phyloP scores from a whole-genome alignment of 2,888 invertebrate species.

The Neocrepidodera transversa region DNA sequence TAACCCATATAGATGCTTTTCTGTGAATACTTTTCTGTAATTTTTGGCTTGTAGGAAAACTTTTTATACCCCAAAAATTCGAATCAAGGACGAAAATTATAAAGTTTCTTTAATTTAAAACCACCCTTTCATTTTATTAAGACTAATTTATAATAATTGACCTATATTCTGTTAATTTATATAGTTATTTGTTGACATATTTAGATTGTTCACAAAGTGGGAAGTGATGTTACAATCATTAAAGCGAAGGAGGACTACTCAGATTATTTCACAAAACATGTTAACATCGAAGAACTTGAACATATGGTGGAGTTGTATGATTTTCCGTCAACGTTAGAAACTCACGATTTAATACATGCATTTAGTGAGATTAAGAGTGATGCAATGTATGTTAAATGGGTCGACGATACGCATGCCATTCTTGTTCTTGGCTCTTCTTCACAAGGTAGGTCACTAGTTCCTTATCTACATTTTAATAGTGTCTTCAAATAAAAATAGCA shows the following conservation, averaged over 20 bases:
- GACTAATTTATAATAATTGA: too few species aligned
- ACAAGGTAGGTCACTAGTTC: conserved; percentile 57
- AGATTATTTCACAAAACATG: conserved; percentile 47
- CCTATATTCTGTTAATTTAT: neutral
- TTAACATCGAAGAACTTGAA: conserved; percentile 53
- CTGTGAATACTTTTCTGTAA: too few species aligned
- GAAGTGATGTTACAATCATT: conserved; percentile 50
- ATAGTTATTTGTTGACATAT: conserved; percentile 16
- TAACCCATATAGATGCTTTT: too few species aligned
- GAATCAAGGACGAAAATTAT: too few species aligned
- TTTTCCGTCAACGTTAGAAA: conserved; percentile 56
- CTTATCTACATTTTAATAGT: too few species aligned
- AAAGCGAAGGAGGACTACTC: conserved; percentile 53
- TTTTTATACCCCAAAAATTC: too few species aligned
- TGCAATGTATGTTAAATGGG: conserved; percentile 59
- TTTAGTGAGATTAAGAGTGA: conserved; percentile 56
- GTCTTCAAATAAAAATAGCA: too few species aligned
- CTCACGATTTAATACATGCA: conserved; percentile 57
- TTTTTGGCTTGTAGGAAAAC: too few species aligned
- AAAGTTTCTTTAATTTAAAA: too few species aligned
- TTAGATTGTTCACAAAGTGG: conserved; percentile 54
- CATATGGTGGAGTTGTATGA: conserved; percentile 59
- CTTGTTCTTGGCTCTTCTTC: conserved; percentile 55
- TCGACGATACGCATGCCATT: conserved; percentile 59
- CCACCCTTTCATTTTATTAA: too few species aligned